Conservation (phyloP, 53 echinoderm and acorn worm genomes). For the Luidia sarsii region DNA sequence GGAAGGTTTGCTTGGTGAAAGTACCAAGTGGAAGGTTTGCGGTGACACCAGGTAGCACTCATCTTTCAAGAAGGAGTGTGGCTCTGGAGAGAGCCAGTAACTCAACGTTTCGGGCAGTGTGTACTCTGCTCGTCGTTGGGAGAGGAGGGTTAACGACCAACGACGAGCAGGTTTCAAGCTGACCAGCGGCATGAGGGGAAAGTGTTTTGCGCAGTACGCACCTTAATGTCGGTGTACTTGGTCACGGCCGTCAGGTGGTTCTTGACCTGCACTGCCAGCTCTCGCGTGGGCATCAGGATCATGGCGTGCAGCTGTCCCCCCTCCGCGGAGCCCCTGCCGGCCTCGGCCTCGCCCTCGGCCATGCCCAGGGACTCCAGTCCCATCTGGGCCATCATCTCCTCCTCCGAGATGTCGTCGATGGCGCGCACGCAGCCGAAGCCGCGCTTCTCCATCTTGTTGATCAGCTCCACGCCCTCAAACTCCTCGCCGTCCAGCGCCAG, state of each 20-base stretch:
- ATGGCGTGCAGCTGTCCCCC: constrained; percentile 59
- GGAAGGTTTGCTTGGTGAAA: too few relatives aligned
- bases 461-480: constrained; percentile 38
- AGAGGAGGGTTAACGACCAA: too few relatives aligned
- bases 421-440: constrained; percentile 57
- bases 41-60: too few relatives aligned
- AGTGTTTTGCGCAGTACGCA: too few relatives aligned
- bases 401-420: constrained; percentile 58
- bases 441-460: constrained; percentile 36
- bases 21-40: too few relatives aligned
- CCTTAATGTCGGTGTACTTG: constrained; percentile 86
- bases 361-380: neutral
- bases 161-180: too few relatives aligned
- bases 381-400: constrained; percentile 28
- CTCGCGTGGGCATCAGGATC: constrained; percentile 87
- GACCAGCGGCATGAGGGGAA: too few relatives aligned
- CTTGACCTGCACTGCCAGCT: constrained; percentile 88
- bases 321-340: neutral
- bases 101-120: too few relatives aligned
- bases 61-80: too few relatives aligned
- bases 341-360: constrained; percentile 4
- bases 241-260: constrained; percentile 80
- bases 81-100: too few relatives aligned
- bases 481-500: constrained; percentile 16
- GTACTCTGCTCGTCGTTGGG: too few relatives aligned